Evolutionary conservation across 2,797 vertebrate species (phyloP).

Genomic region (Hemitrygon akajei): DNA sequence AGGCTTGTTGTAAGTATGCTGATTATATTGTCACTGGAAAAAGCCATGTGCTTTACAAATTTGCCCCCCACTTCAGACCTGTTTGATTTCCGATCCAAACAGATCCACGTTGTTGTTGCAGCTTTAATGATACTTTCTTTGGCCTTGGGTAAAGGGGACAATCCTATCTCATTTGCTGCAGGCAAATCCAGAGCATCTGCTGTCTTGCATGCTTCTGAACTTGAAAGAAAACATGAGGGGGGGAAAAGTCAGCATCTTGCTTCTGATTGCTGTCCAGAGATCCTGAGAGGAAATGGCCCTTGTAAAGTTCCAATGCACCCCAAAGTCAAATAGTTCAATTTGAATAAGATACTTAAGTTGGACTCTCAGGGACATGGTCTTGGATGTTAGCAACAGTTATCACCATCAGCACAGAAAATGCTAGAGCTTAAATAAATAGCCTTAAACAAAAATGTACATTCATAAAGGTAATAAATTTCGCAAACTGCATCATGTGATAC

Average conservation of each 20-base stretch:
- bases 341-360: not conserved
- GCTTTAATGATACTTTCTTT: not conserved
- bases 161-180: too few relatives aligned
- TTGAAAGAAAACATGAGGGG: not conserved
- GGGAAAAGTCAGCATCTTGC: not conserved
- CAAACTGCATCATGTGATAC: not conserved
- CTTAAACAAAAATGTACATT: not conserved
- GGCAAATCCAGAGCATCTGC: too few relatives aligned
- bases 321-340: not conserved
- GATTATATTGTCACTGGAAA: not conserved
- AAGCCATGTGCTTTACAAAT: not conserved
- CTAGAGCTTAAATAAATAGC: not conserved
- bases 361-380: not conserved
- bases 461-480: not conserved
- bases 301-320: not conserved
- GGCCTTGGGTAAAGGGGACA: too few relatives aligned
- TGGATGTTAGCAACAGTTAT: not conserved
- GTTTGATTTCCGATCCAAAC: not conserved
- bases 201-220: not conserved
- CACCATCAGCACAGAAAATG: not conserved
- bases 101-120: not conserved
- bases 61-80: not conserved
- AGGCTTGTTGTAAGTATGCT: not conserved
- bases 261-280: not conserved
- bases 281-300: not conserved